Evolutionary conservation across 2,888 invertebrate genomes (phyloP).

Genomic region (Aporophyla nigra): DNA sequence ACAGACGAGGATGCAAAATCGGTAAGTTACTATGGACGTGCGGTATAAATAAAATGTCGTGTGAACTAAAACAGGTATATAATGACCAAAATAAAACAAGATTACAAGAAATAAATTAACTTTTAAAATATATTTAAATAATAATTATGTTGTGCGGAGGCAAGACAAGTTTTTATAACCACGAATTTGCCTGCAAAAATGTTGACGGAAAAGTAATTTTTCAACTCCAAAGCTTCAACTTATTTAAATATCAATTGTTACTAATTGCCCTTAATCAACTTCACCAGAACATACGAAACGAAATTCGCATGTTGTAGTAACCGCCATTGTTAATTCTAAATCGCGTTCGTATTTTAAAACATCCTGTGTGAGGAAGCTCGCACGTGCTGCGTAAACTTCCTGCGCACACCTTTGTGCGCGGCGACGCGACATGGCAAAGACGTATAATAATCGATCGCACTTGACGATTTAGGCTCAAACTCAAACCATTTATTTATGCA

Average conservation of each 20-base stretch:
- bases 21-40: not conserved
- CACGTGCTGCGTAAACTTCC: slow-evolving; percentile 89
- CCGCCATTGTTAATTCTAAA: slow-evolving; percentile 71
- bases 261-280: not conserved
- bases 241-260: no score
- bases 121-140: no score
- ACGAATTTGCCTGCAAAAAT: not conserved
- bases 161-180: not conserved
- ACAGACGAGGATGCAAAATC: slow-evolving; percentile 15
- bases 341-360: slow-evolving; percentile 85
- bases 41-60: slow-evolving; percentile 4
- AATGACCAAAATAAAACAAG: not conserved
- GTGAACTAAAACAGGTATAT: slow-evolving; percentile 5
- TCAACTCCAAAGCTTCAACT: no score
- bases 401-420: slow-evolving; percentile 73
- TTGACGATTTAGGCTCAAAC: slow-evolving; percentile 1
- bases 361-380: slow-evolving; percentile 88
- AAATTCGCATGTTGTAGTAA: slow-evolving; percentile 54
- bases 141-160: not conserved
- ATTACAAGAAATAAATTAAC: no score
- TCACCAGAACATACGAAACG: slow-evolving; percentile 41
- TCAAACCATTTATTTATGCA: no score
- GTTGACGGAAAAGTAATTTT: not conserved
- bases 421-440: slow-evolving; percentile 51
- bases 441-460: slow-evolving; percentile 50